These are phyloP conservation scores for Karalla daura DNA, from an alignment of 2,797 vertebrate species.

Conservation along the genomic window DNA sequence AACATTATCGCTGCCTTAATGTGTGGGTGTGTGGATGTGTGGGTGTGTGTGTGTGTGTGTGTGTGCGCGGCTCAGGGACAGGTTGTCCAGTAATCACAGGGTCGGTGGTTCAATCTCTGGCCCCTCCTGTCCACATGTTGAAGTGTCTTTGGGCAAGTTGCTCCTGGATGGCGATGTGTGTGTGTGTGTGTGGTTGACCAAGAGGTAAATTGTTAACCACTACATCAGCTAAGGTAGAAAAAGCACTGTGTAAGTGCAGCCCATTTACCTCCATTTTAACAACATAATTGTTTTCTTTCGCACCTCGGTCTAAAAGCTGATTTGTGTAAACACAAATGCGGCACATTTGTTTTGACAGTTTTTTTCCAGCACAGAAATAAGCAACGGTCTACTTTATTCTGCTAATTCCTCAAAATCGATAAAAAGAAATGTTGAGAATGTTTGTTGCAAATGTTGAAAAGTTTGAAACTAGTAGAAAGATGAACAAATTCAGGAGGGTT, in stretches of 20 bases:
- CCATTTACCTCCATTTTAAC: slow-evolving; percentile 4
- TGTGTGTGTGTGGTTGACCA: not conserved
- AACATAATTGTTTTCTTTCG: not conserved
- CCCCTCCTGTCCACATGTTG: not conserved
- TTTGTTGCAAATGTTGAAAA: slow-evolving; percentile 3
- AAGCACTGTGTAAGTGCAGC: not conserved
- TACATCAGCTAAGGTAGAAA: not conserved
- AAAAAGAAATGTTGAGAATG: not conserved
- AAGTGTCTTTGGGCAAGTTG: not conserved
- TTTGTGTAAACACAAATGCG: not conserved
- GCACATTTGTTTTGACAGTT: not conserved
- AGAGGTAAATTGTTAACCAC: not conserved
- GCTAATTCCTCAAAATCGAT: not conserved
- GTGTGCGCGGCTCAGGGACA: not conserved
- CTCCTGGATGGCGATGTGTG: not conserved
- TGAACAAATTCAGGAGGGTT: slow-evolving; percentile 10
- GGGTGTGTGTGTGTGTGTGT: too few species aligned
- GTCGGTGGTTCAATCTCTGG: not conserved
- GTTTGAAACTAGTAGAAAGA: slow-evolving; percentile 12
- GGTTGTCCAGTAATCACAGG: not conserved
- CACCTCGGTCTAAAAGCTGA: not conserved
- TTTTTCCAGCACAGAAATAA: too few species aligned
- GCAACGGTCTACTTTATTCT: too few species aligned
- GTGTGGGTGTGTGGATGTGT: slow-evolving; percentile 20
- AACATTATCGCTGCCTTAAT: slow-evolving; percentile 25